phyloP scores from a whole-genome alignment of 2,888 invertebrate genomes.

The Lepetodrilus schrolli region DNA sequence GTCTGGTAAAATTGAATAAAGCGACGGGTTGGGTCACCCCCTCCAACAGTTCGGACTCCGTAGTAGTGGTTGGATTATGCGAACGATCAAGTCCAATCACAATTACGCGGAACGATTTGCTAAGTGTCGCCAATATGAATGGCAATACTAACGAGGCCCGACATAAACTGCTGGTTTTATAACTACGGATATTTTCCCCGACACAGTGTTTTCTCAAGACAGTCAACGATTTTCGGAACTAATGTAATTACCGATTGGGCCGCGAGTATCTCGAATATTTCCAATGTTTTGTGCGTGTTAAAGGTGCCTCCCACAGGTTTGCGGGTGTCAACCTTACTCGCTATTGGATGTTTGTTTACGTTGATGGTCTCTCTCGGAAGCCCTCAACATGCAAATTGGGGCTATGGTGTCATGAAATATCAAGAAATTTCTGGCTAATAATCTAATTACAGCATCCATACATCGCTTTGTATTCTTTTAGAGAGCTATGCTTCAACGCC shows the following conservation, averaged over 20 bases:
- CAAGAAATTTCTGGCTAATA: constrained; percentile 31
- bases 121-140: constrained; percentile 42
- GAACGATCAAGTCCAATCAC: constrained; percentile 36
- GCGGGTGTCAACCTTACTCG: constrained; percentile 15
- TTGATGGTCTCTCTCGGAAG: constrained; percentile 30
- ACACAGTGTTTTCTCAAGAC: constrained; percentile 40
- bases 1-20: constrained; percentile 41
- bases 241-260: constrained; percentile 40
- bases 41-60: background rate
- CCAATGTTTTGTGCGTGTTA: constrained; percentile 41
- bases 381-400: constrained; percentile 40
- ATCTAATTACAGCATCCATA: constrained; percentile 34
- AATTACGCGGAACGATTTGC: constrained; percentile 38
- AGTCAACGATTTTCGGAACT: constrained; percentile 35
- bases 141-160: constrained; percentile 35
- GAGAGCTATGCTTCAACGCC: constrained; percentile 37
- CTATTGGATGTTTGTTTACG: constrained; percentile 39
- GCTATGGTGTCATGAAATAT: constrained; percentile 34
- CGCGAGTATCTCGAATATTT: constrained; percentile 41
- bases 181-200: constrained; percentile 36
- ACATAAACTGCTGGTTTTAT: constrained; percentile 43
- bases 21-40: constrained; percentile 16
- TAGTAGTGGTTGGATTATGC: background rate
- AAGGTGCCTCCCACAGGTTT: constrained; percentile 33
- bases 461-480: constrained; percentile 40